phyloP scores from a whole-genome alignment of 1,140 invertebrate genomes.

The Pomacea maculata region DNA sequence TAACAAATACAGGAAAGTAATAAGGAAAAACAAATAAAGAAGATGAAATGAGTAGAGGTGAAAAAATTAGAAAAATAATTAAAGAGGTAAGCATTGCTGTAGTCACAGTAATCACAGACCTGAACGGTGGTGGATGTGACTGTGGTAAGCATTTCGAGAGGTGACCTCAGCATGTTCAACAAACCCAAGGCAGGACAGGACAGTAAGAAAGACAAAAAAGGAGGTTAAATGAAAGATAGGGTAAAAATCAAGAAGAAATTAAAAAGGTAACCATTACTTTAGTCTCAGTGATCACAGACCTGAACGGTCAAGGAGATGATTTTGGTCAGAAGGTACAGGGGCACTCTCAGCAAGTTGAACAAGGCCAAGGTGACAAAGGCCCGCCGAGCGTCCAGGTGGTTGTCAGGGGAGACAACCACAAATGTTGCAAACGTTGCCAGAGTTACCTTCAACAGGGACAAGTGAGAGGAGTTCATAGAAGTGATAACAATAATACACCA shows the following conservation, averaged over 20 bases:
- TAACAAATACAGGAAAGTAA: not conserved
- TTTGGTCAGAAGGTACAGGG: slow-evolving; percentile 70
- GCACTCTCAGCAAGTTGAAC: slow-evolving; percentile 96
- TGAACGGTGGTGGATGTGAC: too few relatives aligned
- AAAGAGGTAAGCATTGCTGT: not conserved
- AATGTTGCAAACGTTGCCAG: slow-evolving; percentile 22
- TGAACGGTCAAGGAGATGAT: slow-evolving; percentile 33
- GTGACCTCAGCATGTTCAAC: too few relatives aligned
- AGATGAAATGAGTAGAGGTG: not conserved
- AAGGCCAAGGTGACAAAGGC: slow-evolving; percentile 95
- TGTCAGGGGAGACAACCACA: slow-evolving; percentile 21
- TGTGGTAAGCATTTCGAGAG: too few relatives aligned
- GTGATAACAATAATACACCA: too few relatives aligned
- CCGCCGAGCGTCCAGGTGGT: slow-evolving; percentile 80
- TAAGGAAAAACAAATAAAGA: too few relatives aligned
- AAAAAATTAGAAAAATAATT: not conserved
- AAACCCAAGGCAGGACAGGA: too few relatives aligned
- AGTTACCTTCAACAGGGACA: too few relatives aligned
- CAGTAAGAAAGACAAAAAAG: too few relatives aligned
- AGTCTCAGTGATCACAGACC: not conserved
- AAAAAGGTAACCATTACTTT: not conserved
- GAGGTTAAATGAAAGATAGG: too few relatives aligned
- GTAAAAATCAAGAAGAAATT: too few relatives aligned
- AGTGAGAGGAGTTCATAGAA: too few relatives aligned
- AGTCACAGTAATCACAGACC: too few relatives aligned